Evolutionary conservation across 2,888 invertebrate genomes (phyloP), one percentile per base, ranked within the genome.

Genomic region (Cryptocheilus praepositus): DNA sequence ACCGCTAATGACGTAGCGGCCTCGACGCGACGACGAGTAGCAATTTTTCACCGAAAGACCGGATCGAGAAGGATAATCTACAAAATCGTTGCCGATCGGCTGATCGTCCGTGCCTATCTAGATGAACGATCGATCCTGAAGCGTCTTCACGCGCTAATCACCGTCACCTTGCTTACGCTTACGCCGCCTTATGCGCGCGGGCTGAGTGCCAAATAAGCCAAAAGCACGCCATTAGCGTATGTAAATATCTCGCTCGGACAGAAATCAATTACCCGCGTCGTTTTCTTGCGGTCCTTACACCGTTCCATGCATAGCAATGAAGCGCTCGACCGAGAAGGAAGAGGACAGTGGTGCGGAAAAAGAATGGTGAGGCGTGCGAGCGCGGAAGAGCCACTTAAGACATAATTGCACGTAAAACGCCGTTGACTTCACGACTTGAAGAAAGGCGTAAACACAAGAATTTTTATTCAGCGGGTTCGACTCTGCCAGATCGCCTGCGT

Each of bases 251-350:
- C 69, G 69, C 67, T 76, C 53, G 73, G 72, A 80, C 74, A 71
- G 74, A 77, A 83, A 85, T 84, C 81, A 84, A 85, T 85, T 85
- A 83, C 74, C 73, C 65, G 63, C 62, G 69, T 74, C 74, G 72
- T 72, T 72, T 70, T 61, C 59, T 70, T 65, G 72, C 64, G 65
- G 70, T 73, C 55, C 74, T 70, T 69, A 68, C 68, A 57, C 64
- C 76, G 78, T 74, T 79, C 74, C 80, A 79, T 84, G 84, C 81
- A 83, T 84, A 83, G 74, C 80, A 85, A 84, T 84, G 81, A 84
- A 69, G 36, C 64, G 11, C n/a, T 55, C 49, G 44, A 56, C 60
- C 25, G 58, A 22, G 61, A 15, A 2, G 8, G 36, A 36, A 11
- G 52, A 49, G 19, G 49, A 43, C 2, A n/a, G 11, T n/a, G 16